These are phyloP conservation scores for Temnothorax curvispinosus DNA, from an alignment of 1,140 invertebrate genomes.

Conservation along the genomic window DNA sequence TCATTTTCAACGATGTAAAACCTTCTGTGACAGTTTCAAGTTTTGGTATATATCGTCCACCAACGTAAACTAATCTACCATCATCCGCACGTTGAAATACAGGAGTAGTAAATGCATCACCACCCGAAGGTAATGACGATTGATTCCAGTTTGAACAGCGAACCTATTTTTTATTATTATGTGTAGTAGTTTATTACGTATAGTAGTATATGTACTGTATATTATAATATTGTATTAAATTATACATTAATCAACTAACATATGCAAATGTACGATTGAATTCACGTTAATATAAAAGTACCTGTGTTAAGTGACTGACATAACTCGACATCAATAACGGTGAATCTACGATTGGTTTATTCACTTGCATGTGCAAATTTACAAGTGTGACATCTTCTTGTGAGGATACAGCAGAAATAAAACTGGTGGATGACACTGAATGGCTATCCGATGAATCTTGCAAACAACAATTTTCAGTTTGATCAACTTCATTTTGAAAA, in stretches of 20 bases:
- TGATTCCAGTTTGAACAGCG: conserved; percentile 90
- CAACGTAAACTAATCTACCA: conserved; percentile 91
- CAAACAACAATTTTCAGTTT: conserved; percentile 75
- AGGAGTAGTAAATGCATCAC: conserved; percentile 91
- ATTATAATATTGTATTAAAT: background rate
- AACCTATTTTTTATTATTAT: conserved; percentile 78
- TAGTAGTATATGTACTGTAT: background rate
- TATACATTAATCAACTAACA: background rate
- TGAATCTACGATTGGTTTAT: conserved; percentile 97
- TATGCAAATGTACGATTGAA: background rate
- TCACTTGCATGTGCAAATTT: conserved; percentile 97
- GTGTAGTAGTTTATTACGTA: background rate
- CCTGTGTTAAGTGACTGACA: conserved; percentile 95
- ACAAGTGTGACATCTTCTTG: conserved; percentile 97
- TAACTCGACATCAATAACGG: conserved; percentile 98
- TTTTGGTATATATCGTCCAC: conserved; percentile 88
- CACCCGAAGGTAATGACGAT: conserved; percentile 89
- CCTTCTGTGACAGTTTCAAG: conserved; percentile 90
- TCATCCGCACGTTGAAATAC: conserved; percentile 91
- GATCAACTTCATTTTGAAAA: conserved; percentile 69
- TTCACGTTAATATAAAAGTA: conserved; percentile 80
- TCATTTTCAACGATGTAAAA: conserved; percentile 90
- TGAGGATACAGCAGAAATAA: conserved; percentile 96
- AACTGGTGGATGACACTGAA: conserved; percentile 94
- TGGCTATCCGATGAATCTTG: conserved; percentile 88